phyloP scores from a whole-genome alignment of 2,797 vertebrate species.

The Bovichtus diacanthus region DNA sequence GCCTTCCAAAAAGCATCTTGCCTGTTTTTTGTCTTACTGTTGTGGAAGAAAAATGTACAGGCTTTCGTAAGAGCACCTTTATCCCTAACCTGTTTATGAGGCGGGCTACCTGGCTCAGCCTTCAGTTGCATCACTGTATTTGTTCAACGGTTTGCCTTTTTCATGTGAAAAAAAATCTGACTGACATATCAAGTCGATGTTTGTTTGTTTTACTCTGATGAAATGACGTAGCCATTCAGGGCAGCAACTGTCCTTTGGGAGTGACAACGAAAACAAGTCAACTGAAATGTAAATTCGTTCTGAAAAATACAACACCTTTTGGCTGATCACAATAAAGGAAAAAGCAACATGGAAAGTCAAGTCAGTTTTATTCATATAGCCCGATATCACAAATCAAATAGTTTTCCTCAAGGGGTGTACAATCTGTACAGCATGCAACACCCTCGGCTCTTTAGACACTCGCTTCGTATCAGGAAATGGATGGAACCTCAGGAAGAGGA shows the following conservation, averaged over 20 bases:
- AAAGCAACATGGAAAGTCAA: too few relatives aligned
- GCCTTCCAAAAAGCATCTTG: conserved; percentile 46
- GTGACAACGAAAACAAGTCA: conserved; percentile 8
- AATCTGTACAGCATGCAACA: too few relatives aligned
- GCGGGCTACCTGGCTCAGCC: neutral
- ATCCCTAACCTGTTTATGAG: neutral
- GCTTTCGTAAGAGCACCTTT: neutral
- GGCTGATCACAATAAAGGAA: neutral
- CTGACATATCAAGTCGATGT: neutral
- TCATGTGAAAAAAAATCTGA: neutral
- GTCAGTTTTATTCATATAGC: too few relatives aligned
- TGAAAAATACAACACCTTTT: neutral
- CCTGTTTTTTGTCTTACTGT: neutral
- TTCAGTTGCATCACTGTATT: neutral
- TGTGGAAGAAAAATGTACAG: neutral
- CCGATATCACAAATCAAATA: too few relatives aligned
- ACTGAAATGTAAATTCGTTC: neutral
- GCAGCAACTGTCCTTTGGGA: neutral
- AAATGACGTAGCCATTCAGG: neutral
- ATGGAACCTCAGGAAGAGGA: too few relatives aligned
- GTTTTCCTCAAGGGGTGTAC: too few relatives aligned
- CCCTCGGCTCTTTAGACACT: too few relatives aligned
- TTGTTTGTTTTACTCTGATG: conserved; percentile 6
- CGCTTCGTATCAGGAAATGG: too few relatives aligned
- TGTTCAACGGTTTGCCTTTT: conserved; percentile 6